Evolutionary conservation across 1,140 invertebrate genomes (phyloP), one percentile per base, ranked within the genome.

Genomic region (Zaprionus inermis): DNA sequence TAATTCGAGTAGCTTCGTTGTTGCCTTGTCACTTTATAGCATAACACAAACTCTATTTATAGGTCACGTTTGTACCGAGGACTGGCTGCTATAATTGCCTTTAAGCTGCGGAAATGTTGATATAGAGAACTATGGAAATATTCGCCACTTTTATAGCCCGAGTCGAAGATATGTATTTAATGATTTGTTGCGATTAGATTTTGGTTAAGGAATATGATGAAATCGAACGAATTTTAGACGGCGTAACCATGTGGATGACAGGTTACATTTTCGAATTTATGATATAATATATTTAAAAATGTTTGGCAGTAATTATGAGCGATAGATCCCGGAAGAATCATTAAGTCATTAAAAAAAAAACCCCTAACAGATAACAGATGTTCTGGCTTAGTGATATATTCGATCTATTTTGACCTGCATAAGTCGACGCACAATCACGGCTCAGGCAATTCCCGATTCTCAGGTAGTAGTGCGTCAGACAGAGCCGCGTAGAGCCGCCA

Each of bases 41-140:
- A 54, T 3, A 54, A 54, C 51, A 44, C 38, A 16, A 54, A 49
- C 9, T 49, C 18, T 22, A 49, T 49, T 54, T 30, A 10, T 32
- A 46, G 46, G 30, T 67, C 65, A 59, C 65, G 65, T 67, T 58
- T 59, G 1, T 6, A 18, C 10, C 22, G 55, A 67, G 58, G 64
- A 18, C 41, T 46, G 44, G 18, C 44, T 0, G 18, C 44, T 0
- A 22, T 18, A 55, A 41, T 44, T 6, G n/a, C 0, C 22, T 6
- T 5, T 14, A 46, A 30, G 51, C 5, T n/a, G 51, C 24, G 51
- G 22, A 28, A 54, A 28, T 28, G 51, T 30, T 28, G 28, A 4
- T 51, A 54, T n/a, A 5, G 14, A 16, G 18, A 49, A 49, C 0
- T 49, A 20, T 22, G 16, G 16, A 22, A 49, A 20, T 3, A 4